Evolutionary conservation across 2,888 invertebrate genomes (phyloP).

Genomic region (Hemicrepidius hirtus): DNA sequence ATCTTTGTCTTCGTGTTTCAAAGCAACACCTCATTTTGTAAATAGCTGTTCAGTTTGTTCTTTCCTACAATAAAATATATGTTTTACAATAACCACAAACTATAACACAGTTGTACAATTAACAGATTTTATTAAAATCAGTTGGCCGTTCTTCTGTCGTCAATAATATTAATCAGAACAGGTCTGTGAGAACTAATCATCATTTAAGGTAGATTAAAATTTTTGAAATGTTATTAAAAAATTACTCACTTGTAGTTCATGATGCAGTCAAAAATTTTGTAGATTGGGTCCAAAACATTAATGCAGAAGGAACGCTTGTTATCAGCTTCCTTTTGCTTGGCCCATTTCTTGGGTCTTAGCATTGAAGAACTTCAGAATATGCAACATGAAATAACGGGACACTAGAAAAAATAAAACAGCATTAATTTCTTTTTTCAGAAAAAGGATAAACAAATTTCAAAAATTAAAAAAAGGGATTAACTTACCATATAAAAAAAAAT

Average conservation of each 20-base stretch:
- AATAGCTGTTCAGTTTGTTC: conserved; percentile 92
- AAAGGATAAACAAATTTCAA: no score
- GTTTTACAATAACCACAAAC: neutral
- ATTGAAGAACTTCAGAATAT: conserved; percentile 91
- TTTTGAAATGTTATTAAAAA: neutral
- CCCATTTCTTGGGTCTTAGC: conserved; percentile 98
- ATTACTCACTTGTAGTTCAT: conserved; percentile 71
- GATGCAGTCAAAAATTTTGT: conserved; percentile 90
- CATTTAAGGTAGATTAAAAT: neutral
- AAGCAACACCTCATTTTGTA: conserved; percentile 91
- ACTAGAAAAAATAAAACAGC: no score
- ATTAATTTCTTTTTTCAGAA: no score
- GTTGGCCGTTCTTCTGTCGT: conserved; percentile 20
- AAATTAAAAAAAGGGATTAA: no score
- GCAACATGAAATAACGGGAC: no score
- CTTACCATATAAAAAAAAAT: no score
- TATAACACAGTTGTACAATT: neutral
- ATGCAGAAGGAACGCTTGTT: conserved; percentile 99
- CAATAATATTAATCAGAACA: conserved; percentile 24
- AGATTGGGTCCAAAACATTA: conserved; percentile 99
- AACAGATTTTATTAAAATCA: conserved; percentile 10
- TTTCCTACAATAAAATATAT: conserved; percentile 78
- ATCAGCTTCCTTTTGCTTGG: conserved; percentile 90
- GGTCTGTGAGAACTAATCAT: conserved; percentile 28
- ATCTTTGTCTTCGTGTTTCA: conserved; percentile 96